These are phyloP conservation scores for Cartodere bifasciata DNA, from an alignment of 2,888 invertebrate species.

Conservation along the genomic window DNA sequence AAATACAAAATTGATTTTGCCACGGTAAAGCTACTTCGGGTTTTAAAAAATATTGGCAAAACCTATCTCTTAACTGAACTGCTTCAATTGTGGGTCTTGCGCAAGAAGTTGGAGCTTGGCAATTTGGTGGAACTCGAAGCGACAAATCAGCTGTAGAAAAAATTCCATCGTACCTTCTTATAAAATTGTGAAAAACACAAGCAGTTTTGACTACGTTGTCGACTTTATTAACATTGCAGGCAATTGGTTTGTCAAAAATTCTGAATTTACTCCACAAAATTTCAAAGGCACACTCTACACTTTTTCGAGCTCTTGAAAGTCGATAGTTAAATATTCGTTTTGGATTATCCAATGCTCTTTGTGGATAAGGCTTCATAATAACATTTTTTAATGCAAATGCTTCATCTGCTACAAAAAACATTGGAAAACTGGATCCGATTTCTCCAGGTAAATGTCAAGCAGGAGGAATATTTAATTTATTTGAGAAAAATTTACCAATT, in stretches of 20 bases:
- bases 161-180: conserved; percentile 11
- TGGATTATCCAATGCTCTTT: conserved; percentile 15
- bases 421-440: conserved; percentile 13
- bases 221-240: conserved; percentile 10
- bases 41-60: too few species aligned
- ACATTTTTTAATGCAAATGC: conserved; percentile 18
- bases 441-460: conserved; percentile 14
- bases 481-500: conserved; percentile 18
- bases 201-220: conserved; percentile 8
- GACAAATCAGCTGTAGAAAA: too few species aligned
- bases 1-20: too few species aligned
- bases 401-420: conserved; percentile 22
- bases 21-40: too few species aligned
- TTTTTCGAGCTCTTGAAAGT: conserved; percentile 20
- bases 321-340: conserved; percentile 23
- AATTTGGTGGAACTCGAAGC: too few species aligned
- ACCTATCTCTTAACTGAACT: too few species aligned
- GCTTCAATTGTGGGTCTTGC: too few species aligned
- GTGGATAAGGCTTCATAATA: conserved; percentile 20
- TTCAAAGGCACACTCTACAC: conserved; percentile 24
- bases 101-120: too few species aligned
- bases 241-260: conserved; percentile 20
- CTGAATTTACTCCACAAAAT: conserved; percentile 25
- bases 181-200: conserved; percentile 12
- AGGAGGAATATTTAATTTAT: conserved; percentile 19